Evolutionary conservation across 2,113 vertebrate species (phyloP), one percentile per base, ranked within the genome.

Genomic region (Gobio gobio): DNA sequence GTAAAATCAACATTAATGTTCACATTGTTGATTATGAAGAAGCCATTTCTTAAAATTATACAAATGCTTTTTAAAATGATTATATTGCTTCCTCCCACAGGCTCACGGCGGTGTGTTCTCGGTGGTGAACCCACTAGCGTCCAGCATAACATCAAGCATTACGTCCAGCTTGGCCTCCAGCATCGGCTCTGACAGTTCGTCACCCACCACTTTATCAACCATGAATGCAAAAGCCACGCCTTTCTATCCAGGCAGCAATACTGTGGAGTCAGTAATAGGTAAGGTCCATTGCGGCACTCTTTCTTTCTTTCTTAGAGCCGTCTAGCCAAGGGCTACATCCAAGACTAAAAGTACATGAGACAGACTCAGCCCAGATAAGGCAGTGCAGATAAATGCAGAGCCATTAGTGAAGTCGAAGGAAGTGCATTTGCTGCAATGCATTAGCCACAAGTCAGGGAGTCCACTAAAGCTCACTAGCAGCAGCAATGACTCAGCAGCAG

Each of bases 151-250:
- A 82, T 97, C 96, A 90, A 97, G 96, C 88, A 95, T 97, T 89
- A 96, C 95, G 0, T 97, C 96, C 81, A 97, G 96, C 91, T 91
- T 97, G 93, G 96, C 96, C 3, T 97, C 97, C 47, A 96, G 97
- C 70, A 89, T 96, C 16, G 97, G 96, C 86, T 98, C 97, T 16
- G 95, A 96, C 63, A 95, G 95, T 86, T 97, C 96, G 73, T 97
- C 97, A 89, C 96, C 96, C 78, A 96, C 96, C 61, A 88, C 95
- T 74, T 93, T 95, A 91, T 97, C 97, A 70, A 91, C 94, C 16
- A 92, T 96, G 92, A 95, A 96, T 82, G 93, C 94, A 90, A 95
- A 95, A 90, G 92, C 95, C 82, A 94, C 95, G 70, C 95, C 92
- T 2, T 96, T 95, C 59, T 96, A 95, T 82, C 95, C 96, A 13